Evolutionary conservation across 2,888 invertebrate species (phyloP).

Genomic region (Drosophila limbata): DNA sequence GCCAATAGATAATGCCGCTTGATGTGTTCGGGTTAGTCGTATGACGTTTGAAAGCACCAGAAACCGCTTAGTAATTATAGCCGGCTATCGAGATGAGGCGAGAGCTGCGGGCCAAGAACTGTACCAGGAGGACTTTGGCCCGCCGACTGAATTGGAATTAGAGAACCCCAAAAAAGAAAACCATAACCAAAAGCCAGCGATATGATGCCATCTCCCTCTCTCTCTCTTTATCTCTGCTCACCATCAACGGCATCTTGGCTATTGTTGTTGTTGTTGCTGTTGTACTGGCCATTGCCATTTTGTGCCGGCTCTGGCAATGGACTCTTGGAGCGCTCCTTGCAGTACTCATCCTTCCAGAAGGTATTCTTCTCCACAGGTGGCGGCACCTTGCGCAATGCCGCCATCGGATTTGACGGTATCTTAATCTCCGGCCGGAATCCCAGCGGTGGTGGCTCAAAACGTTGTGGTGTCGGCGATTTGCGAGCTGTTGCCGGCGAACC

Average conservation of each 20-base stretch:
- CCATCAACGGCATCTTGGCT: conserved; percentile 71
- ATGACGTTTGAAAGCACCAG: conserved; percentile 71
- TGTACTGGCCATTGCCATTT: conserved; percentile 32
- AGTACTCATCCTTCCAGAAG: conserved; percentile 87
- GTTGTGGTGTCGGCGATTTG: conserved; percentile 86
- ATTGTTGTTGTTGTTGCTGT: conserved; percentile 35
- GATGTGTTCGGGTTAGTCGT: conserved; percentile 57
- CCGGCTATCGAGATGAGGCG: conserved; percentile 65
- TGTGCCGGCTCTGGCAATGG: conserved; percentile 80
- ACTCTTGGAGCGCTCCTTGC: conserved; percentile 86
- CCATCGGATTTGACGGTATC: conserved; percentile 90
- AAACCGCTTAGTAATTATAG: conserved; percentile 73
- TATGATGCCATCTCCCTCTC: conserved; percentile 30
- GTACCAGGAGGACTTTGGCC: conserved; percentile 48
- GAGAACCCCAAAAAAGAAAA: conserved; percentile 45
- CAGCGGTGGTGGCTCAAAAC: conserved; percentile 85
- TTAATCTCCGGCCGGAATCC: conserved; percentile 91
- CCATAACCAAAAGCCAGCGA: conserved; percentile 67
- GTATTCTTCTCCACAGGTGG: conserved; percentile 89
- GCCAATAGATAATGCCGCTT: conserved; percentile 55
- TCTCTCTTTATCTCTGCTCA: conserved; percentile 59
- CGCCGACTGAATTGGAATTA: conserved; percentile 47
- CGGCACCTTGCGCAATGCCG: conserved; percentile 89
- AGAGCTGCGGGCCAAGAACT: conserved; percentile 47
- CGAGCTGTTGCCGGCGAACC: conserved; percentile 86